Evolutionary conservation across 2,113 vertebrate genomes (phyloP).

Genomic region (Rhinichthys klamathensis): DNA sequence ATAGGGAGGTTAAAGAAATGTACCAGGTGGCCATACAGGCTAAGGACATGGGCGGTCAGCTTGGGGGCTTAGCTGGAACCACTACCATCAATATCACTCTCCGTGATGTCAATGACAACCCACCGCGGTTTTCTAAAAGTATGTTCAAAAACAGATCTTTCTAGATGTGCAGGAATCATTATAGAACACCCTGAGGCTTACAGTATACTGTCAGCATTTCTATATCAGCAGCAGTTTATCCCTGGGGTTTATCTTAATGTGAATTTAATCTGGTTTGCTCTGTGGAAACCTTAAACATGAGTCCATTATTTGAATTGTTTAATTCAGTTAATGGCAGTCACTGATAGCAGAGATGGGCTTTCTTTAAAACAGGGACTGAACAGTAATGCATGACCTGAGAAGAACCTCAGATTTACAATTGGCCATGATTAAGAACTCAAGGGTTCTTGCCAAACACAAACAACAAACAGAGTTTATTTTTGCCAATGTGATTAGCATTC

Average conservation of each 20-base stretch:
- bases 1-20: conserved; percentile 90
- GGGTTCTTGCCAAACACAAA: conserved; percentile 11
- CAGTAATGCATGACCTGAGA: background rate
- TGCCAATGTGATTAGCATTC: conserved; percentile 47
- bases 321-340: conserved; percentile 25
- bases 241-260: conserved; percentile 37
- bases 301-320: conserved; percentile 24
- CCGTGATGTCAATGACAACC: conserved; percentile 94
- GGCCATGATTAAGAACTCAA: conserved; percentile 9
- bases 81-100: conserved; percentile 91
- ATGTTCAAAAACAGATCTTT: conserved; percentile 44
- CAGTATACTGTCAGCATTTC: conserved; percentile 19
- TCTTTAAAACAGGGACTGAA: background rate
- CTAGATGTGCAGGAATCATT: background rate
- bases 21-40: conserved; percentile 95
- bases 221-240: conserved; percentile 19
- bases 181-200: background rate
- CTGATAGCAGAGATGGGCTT: background rate
- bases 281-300: conserved; percentile 10
- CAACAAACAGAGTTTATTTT: conserved; percentile 40
- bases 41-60: conserved; percentile 95
- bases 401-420: conserved; percentile 6
- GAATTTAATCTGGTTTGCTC: conserved; percentile 42
- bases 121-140: conserved; percentile 90
- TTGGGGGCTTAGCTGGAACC: conserved; percentile 92